phyloP scores from a whole-genome alignment of 1,140 invertebrate genomes.

The Tyrophagus putrescentiae region DNA sequence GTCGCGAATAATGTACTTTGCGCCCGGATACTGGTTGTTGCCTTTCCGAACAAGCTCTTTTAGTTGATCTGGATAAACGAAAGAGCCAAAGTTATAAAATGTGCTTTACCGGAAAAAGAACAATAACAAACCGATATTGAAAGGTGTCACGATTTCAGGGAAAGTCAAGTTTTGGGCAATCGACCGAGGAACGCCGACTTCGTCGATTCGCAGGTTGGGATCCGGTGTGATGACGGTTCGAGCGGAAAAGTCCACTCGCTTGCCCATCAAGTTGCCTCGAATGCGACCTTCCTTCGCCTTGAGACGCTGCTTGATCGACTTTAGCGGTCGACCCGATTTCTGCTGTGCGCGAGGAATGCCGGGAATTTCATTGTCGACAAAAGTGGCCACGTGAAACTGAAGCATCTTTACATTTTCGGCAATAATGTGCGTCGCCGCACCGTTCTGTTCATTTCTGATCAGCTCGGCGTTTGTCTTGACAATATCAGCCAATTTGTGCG shows the following conservation, averaged over 20 bases:
- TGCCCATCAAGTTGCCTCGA: constrained; percentile 97
- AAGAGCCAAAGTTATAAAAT: constrained; percentile 97
- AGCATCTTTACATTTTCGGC: constrained; percentile 93
- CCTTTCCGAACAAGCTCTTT: constrained; percentile 86
- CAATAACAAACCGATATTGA: constrained; percentile 90
- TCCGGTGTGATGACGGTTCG: constrained; percentile 98
- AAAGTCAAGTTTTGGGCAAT: constrained; percentile 99
- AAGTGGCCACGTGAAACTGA: constrained; percentile 94
- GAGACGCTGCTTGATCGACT: constrained; percentile 72
- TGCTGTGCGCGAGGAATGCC: constrained; percentile 93
- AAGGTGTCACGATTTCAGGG: constrained; percentile 97
- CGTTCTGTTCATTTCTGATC: constrained; percentile 80
- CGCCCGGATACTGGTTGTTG: constrained; percentile 95
- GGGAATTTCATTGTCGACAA: constrained; percentile 97
- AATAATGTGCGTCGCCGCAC: constrained; percentile 90
- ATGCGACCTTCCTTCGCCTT: constrained; percentile 91
- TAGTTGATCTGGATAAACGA: constrained; percentile 95
- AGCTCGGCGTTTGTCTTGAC: constrained; percentile 98
- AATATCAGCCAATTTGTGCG: constrained; percentile 95
- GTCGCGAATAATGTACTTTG: constrained; percentile 96
- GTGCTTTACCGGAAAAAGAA: constrained; percentile 92
- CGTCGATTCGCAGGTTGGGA: constrained; percentile 94
- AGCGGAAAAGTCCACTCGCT: constrained; percentile 98
- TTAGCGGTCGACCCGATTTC: constrained; percentile 94
- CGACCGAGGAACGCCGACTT: constrained; percentile 92